These are phyloP conservation scores for Caenorhabditis inopinata DNA, from an alignment of 1,140 invertebrate genomes.

Conservation along the genomic window DNA sequence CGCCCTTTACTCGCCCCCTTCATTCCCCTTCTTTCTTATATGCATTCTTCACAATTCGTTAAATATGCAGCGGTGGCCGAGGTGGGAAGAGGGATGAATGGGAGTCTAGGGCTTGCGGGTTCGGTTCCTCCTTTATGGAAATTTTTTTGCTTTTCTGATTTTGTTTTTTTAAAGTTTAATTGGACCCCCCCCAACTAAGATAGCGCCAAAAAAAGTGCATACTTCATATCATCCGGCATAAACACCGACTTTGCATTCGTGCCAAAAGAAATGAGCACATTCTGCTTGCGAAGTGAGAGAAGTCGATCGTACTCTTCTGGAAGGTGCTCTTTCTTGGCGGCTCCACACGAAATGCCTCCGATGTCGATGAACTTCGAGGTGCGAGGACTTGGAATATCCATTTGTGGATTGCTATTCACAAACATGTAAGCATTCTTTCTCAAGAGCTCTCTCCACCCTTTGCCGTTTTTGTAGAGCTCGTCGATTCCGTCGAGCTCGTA, in stretches of 20 bases:
- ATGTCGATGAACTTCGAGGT: conserved; percentile 12
- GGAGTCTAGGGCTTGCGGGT: too few relatives aligned
- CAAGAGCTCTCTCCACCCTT: neutral
- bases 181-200: too few relatives aligned
- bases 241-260: conserved; percentile 4
- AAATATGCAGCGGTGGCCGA: too few relatives aligned
- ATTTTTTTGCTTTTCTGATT: too few relatives aligned
- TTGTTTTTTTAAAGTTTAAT: too few relatives aligned
- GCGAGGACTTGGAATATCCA: conserved; percentile 13
- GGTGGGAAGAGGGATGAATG: too few relatives aligned
- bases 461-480: neutral
- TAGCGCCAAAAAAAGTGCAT: too few relatives aligned
- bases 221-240: conserved; percentile 22
- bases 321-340: neutral
- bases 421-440: conserved; percentile 14
- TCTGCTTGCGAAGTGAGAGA: neutral
- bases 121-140: too few relatives aligned
- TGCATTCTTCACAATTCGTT: too few relatives aligned
- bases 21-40: too few relatives aligned
- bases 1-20: too few relatives aligned
- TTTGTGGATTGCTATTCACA: conserved; percentile 8
- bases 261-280: conserved; percentile 6
- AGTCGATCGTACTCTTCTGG: conserved; percentile 9
- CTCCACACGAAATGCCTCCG: neutral
- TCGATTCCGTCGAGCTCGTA: neutral